Percentiles rank a stretch among this genome's conserved stretches.
phyloP scores from a whole-genome alignment of 2,113 vertebrate species.

The Tyto alba region DNA sequence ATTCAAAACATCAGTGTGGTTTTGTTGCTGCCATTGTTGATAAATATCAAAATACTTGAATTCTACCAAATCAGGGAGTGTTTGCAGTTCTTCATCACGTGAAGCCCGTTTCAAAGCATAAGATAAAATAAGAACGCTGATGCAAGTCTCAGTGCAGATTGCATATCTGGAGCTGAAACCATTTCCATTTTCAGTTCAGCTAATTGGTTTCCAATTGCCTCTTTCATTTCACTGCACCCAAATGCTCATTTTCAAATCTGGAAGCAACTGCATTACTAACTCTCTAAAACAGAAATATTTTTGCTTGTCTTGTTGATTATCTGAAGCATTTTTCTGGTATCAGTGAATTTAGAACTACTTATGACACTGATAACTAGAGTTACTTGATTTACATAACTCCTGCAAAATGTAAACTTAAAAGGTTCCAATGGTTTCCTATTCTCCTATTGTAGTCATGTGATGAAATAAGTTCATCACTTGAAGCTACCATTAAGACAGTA shows the following conservation, averaged over 20 bases:
- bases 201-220: constrained; percentile 41
- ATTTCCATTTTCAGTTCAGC: constrained; percentile 17
- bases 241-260: constrained; percentile 33
- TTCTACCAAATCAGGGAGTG: neutral
- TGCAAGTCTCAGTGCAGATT: neutral
- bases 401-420: neutral
- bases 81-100: neutral
- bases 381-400: neutral
- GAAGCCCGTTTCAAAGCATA: neutral
- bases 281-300: constrained; percentile 4
- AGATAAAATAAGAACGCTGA: neutral
- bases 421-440: neutral
- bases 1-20: neutral
- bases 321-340: neutral
- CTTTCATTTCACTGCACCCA: neutral
- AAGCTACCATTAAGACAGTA: neutral
- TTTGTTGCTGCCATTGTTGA: neutral
- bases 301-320: constrained; percentile 8
- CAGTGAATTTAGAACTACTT: neutral
- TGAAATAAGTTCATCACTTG: neutral
- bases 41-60: neutral
- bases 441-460: neutral
- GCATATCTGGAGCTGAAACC: constrained; percentile 7
- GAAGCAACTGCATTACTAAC: neutral
- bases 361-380: neutral